These are phyloP conservation scores for Elegia similella DNA, from an alignment of 2,888 invertebrate species.

Conservation along the genomic window DNA sequence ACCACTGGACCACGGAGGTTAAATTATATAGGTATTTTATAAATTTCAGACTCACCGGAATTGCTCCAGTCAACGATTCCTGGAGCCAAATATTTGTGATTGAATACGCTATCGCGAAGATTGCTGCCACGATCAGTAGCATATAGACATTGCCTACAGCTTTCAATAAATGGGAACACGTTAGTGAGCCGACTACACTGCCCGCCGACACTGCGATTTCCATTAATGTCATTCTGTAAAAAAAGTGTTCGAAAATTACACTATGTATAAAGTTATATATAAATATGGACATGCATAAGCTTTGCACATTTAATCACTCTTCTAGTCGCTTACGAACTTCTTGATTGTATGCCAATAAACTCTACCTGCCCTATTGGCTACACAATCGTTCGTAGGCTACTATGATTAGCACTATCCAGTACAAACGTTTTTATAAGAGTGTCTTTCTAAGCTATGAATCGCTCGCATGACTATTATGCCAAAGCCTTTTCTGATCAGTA, in stretches of 20 bases:
- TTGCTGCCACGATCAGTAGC: constrained; percentile 63
- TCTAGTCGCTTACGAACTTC: background rate
- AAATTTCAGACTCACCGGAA: constrained; percentile 46
- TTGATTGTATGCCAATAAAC: background rate
- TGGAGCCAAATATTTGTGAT: constrained; percentile 72
- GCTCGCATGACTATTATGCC: too few species aligned
- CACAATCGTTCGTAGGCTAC: background rate
- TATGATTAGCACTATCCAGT: too few species aligned
- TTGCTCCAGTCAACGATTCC: constrained; percentile 75
- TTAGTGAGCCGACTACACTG: constrained; percentile 81
- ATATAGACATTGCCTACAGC: constrained; percentile 77
- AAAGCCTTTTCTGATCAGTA: too few species aligned
- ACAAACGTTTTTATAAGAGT: too few species aligned
- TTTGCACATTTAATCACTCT: background rate
- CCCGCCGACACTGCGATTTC: constrained; percentile 83
- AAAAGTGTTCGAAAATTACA: background rate
- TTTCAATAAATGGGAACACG: constrained; percentile 46
- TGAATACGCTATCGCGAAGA: constrained; percentile 67
- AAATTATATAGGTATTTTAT: too few species aligned
- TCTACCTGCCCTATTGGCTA: constrained; percentile 14
- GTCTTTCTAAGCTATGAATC: too few species aligned
- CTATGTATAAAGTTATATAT: too few species aligned
- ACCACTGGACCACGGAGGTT: too few species aligned
- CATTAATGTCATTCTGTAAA: constrained; percentile 82
- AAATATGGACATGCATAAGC: background rate